Evolutionary conservation across 2,113 vertebrate species (phyloP).

Genomic region (Psammodynastes pulverulentus): DNA sequence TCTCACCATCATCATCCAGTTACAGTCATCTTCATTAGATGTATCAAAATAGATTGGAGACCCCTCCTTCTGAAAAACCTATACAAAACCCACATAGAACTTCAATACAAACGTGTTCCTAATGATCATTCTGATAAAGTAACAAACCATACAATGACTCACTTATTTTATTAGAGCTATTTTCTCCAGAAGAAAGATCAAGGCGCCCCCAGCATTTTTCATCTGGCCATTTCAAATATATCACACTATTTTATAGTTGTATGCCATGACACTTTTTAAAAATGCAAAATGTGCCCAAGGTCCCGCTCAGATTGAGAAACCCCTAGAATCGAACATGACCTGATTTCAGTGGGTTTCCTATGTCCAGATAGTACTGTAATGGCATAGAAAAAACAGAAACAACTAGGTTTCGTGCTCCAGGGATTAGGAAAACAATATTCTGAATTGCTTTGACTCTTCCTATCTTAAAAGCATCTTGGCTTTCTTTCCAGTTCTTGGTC

Average conservation of each 20-base stretch:
- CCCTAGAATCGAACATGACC: neutral
- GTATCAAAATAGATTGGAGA: constrained; percentile 85
- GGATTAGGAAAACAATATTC: neutral
- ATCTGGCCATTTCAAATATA: neutral
- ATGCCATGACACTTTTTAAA: neutral
- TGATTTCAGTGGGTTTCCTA: neutral
- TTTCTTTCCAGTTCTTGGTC: neutral
- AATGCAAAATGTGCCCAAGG: neutral
- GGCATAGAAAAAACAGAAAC: neutral
- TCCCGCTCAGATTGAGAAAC: neutral
- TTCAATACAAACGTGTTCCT: neutral
- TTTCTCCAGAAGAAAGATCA: neutral
- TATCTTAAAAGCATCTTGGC: neutral
- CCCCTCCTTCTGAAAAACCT: constrained; percentile 92
- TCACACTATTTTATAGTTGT: neutral
- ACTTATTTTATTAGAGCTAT: neutral
- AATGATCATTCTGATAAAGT: neutral
- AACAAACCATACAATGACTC: neutral
- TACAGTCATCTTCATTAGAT: constrained; percentile 91
- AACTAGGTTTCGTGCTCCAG: neutral
- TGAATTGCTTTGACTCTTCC: neutral
- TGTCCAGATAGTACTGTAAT: neutral
- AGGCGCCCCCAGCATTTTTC: neutral
- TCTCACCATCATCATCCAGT: constrained; percentile 99
- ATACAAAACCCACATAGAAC: neutral